Percentiles rank a stretch among this genome's conserved stretches.
Evolutionary conservation across 2,113 vertebrate genomes (phyloP).

Genomic region (Caloenas nicobarica): DNA sequence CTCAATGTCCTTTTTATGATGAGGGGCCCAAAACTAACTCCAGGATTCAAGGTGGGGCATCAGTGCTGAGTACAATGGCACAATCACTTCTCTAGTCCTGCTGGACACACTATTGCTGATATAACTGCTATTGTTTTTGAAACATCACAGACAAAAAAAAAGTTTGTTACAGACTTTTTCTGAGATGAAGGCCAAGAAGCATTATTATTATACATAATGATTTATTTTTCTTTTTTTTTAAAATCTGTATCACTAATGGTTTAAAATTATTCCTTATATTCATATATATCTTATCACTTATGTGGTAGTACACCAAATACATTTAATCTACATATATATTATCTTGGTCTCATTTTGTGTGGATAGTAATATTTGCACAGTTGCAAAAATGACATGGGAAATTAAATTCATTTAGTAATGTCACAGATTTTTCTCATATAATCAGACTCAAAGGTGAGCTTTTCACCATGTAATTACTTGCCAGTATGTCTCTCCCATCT

Average conservation of each 20-base stretch:
- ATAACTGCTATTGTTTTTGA: background rate
- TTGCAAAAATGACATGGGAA: background rate
- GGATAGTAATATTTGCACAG: background rate
- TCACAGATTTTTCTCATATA: background rate
- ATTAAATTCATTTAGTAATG: background rate
- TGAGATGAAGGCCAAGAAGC: background rate
- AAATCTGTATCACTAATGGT: background rate
- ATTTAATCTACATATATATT: background rate
- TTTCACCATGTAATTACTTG: background rate
- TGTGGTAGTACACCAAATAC: background rate
- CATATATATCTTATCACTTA: background rate
- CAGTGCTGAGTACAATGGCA: no score
- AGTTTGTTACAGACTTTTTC: background rate
- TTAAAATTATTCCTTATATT: background rate
- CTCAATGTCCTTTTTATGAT: no score
- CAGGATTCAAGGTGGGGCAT: no score
- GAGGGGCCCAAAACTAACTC: no score
- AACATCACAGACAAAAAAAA: background rate
- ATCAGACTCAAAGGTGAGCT: background rate
- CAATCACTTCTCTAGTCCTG: no score
- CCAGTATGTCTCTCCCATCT: background rate
- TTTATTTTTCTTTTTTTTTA: background rate
- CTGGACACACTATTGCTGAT: no score
- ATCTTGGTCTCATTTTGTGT: background rate
- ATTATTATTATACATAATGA: background rate